phyloP scores from a whole-genome alignment of 2,888 invertebrate species.

The Calliopum simillimum region DNA sequence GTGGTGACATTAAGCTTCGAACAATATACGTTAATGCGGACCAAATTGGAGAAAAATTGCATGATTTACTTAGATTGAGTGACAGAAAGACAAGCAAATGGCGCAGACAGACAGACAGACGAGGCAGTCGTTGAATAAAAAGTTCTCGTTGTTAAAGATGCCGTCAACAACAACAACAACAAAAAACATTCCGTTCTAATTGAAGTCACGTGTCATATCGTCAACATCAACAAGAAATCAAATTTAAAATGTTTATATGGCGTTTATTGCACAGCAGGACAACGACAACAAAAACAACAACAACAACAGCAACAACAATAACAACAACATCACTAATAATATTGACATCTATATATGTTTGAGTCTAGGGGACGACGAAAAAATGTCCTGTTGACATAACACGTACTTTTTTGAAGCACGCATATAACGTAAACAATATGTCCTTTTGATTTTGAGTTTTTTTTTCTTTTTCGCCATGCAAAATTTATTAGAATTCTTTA shows the following conservation, averaged over 20 bases:
- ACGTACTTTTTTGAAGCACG: conserved; percentile 1
- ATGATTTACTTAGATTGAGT: not conserved
- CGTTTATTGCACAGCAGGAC: conserved; percentile 24
- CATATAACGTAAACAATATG: conserved; percentile 26
- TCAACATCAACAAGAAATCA: conserved; percentile 48
- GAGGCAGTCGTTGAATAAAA: conserved; percentile 4
- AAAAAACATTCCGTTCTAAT: conserved; percentile 48
- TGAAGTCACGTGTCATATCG: conserved; percentile 64
- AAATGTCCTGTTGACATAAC: conserved; percentile 28
- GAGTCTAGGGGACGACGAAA: conserved; percentile 4
- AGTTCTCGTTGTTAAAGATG: conserved; percentile 6
- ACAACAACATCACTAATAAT: not conserved
- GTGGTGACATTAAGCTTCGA: conserved; percentile 2
- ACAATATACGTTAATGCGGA: conserved; percentile 18
- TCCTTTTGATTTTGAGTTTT: conserved; percentile 42
- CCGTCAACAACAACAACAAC: not conserved
- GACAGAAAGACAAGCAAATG: conserved; percentile 2
- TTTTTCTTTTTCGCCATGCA: conserved; percentile 7
- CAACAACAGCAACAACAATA: not conserved
- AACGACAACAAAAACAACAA: not conserved
- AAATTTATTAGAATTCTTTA: conserved; percentile 7
- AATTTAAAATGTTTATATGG: conserved; percentile 31
- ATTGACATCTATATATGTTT: not conserved
- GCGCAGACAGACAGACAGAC: conserved; percentile 2
- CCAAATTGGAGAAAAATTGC: conserved; percentile 1